phyloP scores from a whole-genome alignment of 2,888 invertebrate genomes.

The Perithous albicinctus region DNA sequence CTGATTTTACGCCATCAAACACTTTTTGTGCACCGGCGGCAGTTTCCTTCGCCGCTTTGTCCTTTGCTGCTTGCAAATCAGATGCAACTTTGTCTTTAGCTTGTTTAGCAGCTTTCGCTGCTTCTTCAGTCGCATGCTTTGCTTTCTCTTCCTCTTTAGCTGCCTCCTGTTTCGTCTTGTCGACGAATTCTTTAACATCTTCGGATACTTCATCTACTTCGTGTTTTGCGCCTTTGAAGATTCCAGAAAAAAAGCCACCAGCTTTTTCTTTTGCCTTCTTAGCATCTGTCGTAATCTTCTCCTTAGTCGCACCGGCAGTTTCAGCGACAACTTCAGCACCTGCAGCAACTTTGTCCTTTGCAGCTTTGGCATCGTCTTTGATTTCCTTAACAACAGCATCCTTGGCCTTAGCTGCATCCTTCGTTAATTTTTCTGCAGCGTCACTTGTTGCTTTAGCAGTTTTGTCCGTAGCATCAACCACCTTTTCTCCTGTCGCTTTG shows the following conservation, averaged over 20 bases:
- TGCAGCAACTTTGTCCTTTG: slow-evolving; percentile 54
- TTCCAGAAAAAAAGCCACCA: slow-evolving; percentile 68
- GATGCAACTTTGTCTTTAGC: slow-evolving; percentile 75
- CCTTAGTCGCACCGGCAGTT: slow-evolving; percentile 52
- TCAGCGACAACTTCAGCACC: slow-evolving; percentile 64
- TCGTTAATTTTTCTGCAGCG: slow-evolving; percentile 59
- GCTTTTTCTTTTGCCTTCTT: slow-evolving; percentile 66
- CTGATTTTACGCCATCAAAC: slow-evolving; percentile 85
- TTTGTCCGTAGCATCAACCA: slow-evolving; percentile 43
- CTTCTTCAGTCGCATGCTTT: slow-evolving; percentile 48
- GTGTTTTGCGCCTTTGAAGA: slow-evolving; percentile 71
- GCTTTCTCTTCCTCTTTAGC: slow-evolving; percentile 52
- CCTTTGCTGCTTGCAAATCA: slow-evolving; percentile 61
- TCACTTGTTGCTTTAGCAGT: slow-evolving; percentile 34
- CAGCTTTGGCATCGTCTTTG: slow-evolving; percentile 55
- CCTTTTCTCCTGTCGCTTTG: slow-evolving; percentile 54
- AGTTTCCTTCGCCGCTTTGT: slow-evolving; percentile 62
- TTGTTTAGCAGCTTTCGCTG: slow-evolving; percentile 39
- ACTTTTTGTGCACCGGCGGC: slow-evolving; percentile 65
- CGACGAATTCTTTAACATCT: slow-evolving; percentile 64
- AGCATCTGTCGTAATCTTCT: slow-evolving; percentile 60
- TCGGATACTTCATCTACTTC: slow-evolving; percentile 63
- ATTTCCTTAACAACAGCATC: slow-evolving; percentile 58
- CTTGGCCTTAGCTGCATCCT: slow-evolving; percentile 55
- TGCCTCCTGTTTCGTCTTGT: slow-evolving; percentile 61